A percentile compares a stretch with the other conserved stretches of the same genome.
These are phyloP conservation scores for Malachius bipustulatus DNA, from an alignment of 2,888 invertebrate genomes.

Conservation along the genomic window DNA sequence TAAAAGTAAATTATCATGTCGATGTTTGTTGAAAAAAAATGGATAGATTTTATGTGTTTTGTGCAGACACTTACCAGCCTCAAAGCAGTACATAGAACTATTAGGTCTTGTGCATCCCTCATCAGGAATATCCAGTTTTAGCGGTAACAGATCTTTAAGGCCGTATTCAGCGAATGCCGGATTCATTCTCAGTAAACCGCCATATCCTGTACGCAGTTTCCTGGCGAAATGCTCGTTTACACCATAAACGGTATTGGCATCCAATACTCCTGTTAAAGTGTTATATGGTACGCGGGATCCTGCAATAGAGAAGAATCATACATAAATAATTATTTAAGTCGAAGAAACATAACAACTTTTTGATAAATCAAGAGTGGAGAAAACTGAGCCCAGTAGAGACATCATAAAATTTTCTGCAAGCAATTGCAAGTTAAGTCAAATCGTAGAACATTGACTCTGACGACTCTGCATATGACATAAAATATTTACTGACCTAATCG, in stretches of 20 bases:
- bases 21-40: too few species aligned
- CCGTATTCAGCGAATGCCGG: constrained; percentile 80
- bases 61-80: constrained; percentile 59
- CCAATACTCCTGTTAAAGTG: constrained; percentile 72
- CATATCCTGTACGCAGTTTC: constrained; percentile 69
- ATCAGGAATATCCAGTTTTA: constrained; percentile 81
- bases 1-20: too few species aligned
- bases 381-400: too few species aligned
- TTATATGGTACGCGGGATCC: constrained; percentile 79
- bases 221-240: constrained; percentile 72
- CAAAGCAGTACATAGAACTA: constrained; percentile 83
- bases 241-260: constrained; percentile 85
- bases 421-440: too few species aligned
- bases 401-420: too few species aligned
- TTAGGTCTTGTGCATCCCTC: constrained; percentile 87
- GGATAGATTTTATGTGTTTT: too few species aligned
- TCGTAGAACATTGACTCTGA: too few species aligned
- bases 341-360: too few species aligned
- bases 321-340: too few species aligned
- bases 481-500: constrained; percentile 48
- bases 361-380: too few species aligned
- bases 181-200: constrained; percentile 76
- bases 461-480: too few species aligned
- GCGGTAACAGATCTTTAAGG: constrained; percentile 73
- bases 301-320: too few species aligned